Evolutionary conservation across 1,140 invertebrate species (phyloP).

Genomic region (Drosophila ambigua): DNA sequence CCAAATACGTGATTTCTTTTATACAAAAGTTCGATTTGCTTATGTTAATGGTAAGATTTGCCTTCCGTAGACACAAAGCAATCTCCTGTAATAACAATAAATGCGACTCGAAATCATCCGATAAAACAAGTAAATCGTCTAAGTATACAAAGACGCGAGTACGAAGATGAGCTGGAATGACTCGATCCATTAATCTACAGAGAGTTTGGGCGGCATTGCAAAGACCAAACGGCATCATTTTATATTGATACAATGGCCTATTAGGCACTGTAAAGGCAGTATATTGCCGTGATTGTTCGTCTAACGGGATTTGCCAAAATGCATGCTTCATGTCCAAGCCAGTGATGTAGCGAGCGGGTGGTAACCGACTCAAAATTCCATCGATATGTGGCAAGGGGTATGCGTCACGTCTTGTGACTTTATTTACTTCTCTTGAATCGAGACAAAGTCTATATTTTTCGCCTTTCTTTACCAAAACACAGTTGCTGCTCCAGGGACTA

Average conservation of each 20-base stretch:
- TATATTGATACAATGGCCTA: slow-evolving; percentile 12
- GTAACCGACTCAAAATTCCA: slow-evolving; percentile 29
- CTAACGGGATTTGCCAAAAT: slow-evolving; percentile 56
- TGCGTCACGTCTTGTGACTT: slow-evolving; percentile 31
- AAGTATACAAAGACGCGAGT: slow-evolving; percentile 74
- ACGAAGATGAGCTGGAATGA: slow-evolving; percentile 46
- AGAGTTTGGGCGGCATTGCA: slow-evolving; percentile 84
- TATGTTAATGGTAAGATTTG: slow-evolving; percentile 25
- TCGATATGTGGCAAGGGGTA: slow-evolving; percentile 46
- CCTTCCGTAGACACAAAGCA: slow-evolving; percentile 10
- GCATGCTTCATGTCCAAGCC: slow-evolving; percentile 76
- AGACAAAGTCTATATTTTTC: too few species aligned
- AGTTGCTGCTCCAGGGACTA: slow-evolving; percentile 5
- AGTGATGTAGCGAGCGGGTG: slow-evolving; percentile 48
- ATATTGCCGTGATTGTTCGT: slow-evolving; percentile 1
- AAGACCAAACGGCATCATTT: slow-evolving; percentile 17
- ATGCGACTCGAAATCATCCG: slow-evolving; percentile 82
- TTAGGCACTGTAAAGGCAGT: slow-evolving; percentile 14
- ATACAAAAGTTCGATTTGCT: slow-evolving; percentile 22
- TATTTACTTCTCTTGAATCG: slow-evolving; percentile 21
- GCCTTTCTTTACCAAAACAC: slow-evolving; percentile 27
- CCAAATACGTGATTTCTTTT: slow-evolving; percentile 44
- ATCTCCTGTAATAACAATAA: slow-evolving; percentile 66
- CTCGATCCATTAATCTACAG: slow-evolving; percentile 83
- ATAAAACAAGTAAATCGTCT: slow-evolving; percentile 84